Percentiles rank a stretch among this genome's conserved stretches.
These are phyloP conservation scores for Styela clava DNA, from an alignment of 23 tunicate species.

Conservation along the genomic window DNA sequence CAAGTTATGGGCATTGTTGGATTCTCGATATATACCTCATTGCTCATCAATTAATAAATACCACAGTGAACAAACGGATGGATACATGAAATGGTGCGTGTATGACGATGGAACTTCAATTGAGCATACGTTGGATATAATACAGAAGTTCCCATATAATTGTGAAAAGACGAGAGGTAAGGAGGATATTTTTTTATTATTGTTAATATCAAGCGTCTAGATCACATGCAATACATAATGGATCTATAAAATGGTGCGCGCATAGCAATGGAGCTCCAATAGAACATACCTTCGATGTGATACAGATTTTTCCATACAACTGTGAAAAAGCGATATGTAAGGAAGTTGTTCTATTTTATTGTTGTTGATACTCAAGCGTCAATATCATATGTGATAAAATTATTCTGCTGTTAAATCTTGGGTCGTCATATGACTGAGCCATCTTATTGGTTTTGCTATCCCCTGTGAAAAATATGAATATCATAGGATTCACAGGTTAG, in stretches of 20 bases:
- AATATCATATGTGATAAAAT: no score
- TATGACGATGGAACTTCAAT: neutral
- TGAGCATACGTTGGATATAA: neutral
- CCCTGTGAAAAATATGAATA: no score
- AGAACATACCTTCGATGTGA: neutral
- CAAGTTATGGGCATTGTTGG: neutral
- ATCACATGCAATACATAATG: no score
- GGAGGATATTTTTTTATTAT: no score
- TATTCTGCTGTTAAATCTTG: no score
- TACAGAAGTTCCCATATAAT: neutral
- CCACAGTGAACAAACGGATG: conserved; percentile 1
- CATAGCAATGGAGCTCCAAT: neutral
- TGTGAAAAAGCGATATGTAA: conserved; percentile 11
- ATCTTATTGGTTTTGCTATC: no score
- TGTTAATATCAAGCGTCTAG: no score
- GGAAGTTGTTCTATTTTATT: no score
- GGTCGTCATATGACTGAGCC: no score
- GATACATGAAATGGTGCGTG: conserved; percentile 6
- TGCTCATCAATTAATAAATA: neutral
- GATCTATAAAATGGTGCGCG: conserved; percentile 9
- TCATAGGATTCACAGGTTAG: no score
- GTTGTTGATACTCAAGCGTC: no score
- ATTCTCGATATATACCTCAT: neutral
- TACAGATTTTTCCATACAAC: neutral
- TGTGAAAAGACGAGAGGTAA: conserved; percentile 7